Percentiles rank a stretch among this genome's conserved stretches.
Conservation (phyloP, 2,888 invertebrate genomes). For the Dasysyrphus tricinctus region DNA sequence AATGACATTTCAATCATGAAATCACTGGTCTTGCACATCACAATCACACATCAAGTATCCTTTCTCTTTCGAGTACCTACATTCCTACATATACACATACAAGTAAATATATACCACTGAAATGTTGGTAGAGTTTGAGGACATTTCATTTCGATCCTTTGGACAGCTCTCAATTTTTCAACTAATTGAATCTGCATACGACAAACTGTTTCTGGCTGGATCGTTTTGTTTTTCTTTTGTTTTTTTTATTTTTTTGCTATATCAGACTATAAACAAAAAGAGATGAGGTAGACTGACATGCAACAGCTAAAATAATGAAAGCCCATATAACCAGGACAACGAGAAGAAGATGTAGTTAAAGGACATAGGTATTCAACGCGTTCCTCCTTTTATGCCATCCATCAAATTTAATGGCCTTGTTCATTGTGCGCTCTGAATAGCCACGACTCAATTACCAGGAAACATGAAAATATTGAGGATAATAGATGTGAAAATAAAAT, state of each 20-base stretch:
- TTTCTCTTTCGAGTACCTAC: neutral
- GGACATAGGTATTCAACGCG: slow-evolving; percentile 49
- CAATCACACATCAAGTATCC: neutral
- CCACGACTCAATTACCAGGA: slow-evolving; percentile 74
- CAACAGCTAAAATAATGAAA: slow-evolving; percentile 59
- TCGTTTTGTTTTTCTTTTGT: slow-evolving; percentile 49
- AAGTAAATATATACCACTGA: neutral
- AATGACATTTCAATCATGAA: slow-evolving; percentile 64
- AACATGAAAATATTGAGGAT: slow-evolving; percentile 71
- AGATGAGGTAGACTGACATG: neutral
- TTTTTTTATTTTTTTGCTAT: neutral
- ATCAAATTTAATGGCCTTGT: slow-evolving; percentile 72
- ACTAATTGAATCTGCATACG: slow-evolving; percentile 72
- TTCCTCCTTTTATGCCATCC: slow-evolving; percentile 66
- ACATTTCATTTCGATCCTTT: slow-evolving; percentile 63
- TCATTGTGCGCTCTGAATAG: slow-evolving; percentile 70
- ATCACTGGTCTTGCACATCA: slow-evolving; percentile 34
- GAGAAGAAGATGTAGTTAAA: slow-evolving; percentile 34
- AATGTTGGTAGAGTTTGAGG: slow-evolving; percentile 18
- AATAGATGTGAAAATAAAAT: slow-evolving; percentile 69
- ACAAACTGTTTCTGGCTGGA: slow-evolving; percentile 30
- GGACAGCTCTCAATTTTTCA: slow-evolving; percentile 69
- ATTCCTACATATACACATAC: neutral
- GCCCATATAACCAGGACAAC: neutral
- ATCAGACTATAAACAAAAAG: neutral